These are phyloP conservation scores for Alectura lathami DNA, from an alignment of 2,113 vertebrate species.

Conservation along the genomic window DNA sequence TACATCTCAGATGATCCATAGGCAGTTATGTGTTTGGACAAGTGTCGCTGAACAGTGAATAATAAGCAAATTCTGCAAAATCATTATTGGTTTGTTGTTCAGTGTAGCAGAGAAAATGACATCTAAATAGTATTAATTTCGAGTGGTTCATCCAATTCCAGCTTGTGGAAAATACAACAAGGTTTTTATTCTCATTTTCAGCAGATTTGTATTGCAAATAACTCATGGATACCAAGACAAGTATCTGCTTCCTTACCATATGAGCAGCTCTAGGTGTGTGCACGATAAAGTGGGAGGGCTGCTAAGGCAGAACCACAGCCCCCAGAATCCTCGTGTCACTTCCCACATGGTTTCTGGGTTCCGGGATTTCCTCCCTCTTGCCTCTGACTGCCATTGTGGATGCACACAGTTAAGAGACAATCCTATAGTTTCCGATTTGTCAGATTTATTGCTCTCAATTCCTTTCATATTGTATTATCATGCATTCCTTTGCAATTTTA, in stretches of 20 bases:
- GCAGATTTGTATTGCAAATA: not conserved
- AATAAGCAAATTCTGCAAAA: slow-evolving; percentile 1
- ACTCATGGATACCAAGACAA: not conserved
- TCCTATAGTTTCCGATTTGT: too few relatives aligned
- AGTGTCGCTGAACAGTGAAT: not conserved
- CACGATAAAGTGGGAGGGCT: too few relatives aligned
- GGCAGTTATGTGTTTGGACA: slow-evolving; percentile 38
- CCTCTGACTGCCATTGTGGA: too few relatives aligned
- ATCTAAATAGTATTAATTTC: not conserved
- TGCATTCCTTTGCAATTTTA: too few relatives aligned
- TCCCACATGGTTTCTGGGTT: too few relatives aligned
- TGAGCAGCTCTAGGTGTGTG: not conserved
- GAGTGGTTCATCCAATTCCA: not conserved
- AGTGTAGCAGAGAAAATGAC: not conserved
- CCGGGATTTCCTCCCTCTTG: too few relatives aligned
- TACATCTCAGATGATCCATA: slow-evolving; percentile 14
- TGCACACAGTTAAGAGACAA: too few relatives aligned
- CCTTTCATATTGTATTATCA: too few relatives aligned
- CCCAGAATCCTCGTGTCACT: too few relatives aligned
- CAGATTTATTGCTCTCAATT: too few relatives aligned
- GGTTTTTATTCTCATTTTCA: not conserved
- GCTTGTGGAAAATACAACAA: not conserved
- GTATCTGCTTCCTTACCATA: not conserved
- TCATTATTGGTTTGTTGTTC: not conserved
- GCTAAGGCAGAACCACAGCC: too few relatives aligned